Base-by-base conservation (phyloP, 2,888 invertebrate genomes). In the Luffia ferchaultella region DNA sequence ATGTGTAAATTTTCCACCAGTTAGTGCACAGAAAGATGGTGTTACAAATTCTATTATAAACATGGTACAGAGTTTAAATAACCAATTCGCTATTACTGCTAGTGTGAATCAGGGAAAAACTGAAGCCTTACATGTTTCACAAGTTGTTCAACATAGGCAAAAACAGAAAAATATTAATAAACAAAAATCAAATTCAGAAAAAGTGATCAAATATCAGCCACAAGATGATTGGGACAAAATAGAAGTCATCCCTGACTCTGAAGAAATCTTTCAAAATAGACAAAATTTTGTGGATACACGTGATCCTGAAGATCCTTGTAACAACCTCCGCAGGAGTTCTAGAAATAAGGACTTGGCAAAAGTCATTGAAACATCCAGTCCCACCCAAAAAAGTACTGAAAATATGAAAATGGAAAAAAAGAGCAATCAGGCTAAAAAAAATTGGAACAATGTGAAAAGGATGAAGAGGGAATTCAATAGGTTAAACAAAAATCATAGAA, bases 391-490 rank as follows among this genome's bases (percentile, higher is more conserved):
- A 18, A 49, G 59, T 52, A 62, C 67, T 18, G 64, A 60, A 9
- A 68, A 60, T 58, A 57, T 55, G 49, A 67, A 69, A 54, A 62
- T 55, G 48, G 68, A 69, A 30, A 68, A 67, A 50, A 68, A 66
- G 56, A 57, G 64, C 2, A 62, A 57, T 46, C 74, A 68, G 55
- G 45, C 55, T 1, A 73, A 73, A 58, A 69, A 73, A 56, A 30
- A 30, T 30, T 83, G 79, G 80, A 73, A 64, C 54, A 76, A 68
- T 70, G 77, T 80, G 0, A 80, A 78, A 56, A 77, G 61, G 63
- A 82, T 82, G 80, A 74, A 71, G 60, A 78, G 76, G 55, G 82
- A 79, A 57, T 79, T 84, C 50, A 76, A 71, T 60, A 82, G 76
- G 58, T 58, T 76, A 43, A 75, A 73, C 52, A 77, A 76, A 53